phyloP scores from a whole-genome alignment of 2,113 vertebrate species.

The Protobothrops mucrosquamatus region DNA sequence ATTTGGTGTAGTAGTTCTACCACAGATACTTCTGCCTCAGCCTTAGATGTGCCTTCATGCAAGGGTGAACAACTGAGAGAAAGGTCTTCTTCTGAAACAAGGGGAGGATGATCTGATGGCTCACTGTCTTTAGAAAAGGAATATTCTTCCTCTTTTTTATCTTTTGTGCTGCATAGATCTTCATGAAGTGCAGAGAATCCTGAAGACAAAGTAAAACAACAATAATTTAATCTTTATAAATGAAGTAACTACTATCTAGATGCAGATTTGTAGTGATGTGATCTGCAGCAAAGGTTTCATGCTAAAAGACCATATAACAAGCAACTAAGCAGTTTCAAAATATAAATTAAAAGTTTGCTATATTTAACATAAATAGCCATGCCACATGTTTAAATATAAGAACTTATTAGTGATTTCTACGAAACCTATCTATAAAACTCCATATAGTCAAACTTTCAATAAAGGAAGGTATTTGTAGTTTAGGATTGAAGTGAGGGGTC shows the following conservation, averaged over 20 bases:
- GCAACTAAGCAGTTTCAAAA: not conserved
- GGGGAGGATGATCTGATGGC: slow-evolving; percentile 74
- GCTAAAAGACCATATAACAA: not conserved
- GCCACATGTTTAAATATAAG: not conserved
- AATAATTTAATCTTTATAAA: not conserved
- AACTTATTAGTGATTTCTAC: not conserved
- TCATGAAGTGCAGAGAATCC: slow-evolving; percentile 90
- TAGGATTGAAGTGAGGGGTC: not conserved
- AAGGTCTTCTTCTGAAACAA: slow-evolving; percentile 88
- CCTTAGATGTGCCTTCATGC: slow-evolving; percentile 80
- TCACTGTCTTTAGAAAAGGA: slow-evolving; percentile 55
- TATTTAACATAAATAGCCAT: not conserved
- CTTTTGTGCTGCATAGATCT: slow-evolving; percentile 77
- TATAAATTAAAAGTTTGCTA: not conserved
- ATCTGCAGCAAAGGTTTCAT: not conserved
- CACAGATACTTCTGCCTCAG: slow-evolving; percentile 67
- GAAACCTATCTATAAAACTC: not conserved
- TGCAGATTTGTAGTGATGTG: not conserved
- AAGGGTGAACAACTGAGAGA: slow-evolving; percentile 83
- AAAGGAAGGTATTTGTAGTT: not conserved
- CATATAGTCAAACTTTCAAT: not conserved
- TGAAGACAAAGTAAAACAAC: slow-evolving; percentile 32
- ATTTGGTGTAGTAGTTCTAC: slow-evolving; percentile 75
- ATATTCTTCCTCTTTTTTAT: slow-evolving; percentile 63
- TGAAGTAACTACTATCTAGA: not conserved